Percentiles rank a stretch among this genome's conserved stretches.
Conservation (phyloP, 2,888 invertebrate species). For the Drosophila fungiperda region DNA sequence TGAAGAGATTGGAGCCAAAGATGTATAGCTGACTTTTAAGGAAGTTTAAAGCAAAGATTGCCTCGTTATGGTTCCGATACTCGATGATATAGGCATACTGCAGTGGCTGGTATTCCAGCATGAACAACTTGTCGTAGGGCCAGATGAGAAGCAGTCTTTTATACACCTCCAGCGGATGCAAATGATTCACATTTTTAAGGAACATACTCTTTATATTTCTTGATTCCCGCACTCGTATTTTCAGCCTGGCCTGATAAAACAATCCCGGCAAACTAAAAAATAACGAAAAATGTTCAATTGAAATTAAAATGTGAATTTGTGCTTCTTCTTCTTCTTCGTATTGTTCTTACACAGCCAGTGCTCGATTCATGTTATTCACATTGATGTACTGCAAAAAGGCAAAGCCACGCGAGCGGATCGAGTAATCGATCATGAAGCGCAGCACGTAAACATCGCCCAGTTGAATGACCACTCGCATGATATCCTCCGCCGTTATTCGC, state of each 20-base stretch:
- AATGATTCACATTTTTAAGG: constrained; percentile 24
- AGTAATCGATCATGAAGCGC: constrained; percentile 77
- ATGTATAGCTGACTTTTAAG: constrained; percentile 5
- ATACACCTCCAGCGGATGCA: constrained; percentile 62
- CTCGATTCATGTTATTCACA: constrained; percentile 38
- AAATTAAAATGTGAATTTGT: not conserved
- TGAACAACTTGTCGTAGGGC: constrained; percentile 61
- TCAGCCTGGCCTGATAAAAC: constrained; percentile 27
- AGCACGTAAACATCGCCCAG: constrained; percentile 77
- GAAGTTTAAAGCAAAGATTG: constrained; percentile 64
- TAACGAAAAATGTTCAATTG: not conserved
- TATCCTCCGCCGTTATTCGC: constrained; percentile 36
- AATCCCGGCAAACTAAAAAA: constrained; percentile 53
- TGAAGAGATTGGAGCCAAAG: constrained; percentile 31
- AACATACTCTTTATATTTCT: constrained; percentile 67
- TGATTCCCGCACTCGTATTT: constrained; percentile 61
- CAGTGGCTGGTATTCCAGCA: constrained; percentile 39
- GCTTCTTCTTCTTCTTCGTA: not conserved
- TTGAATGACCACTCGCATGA: constrained; percentile 62
- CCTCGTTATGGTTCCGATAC: constrained; percentile 76
- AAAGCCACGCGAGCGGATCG: constrained; percentile 67
- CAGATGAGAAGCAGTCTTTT: constrained; percentile 47
- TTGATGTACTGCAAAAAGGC: constrained; percentile 81
- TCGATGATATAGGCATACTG: constrained; percentile 65
- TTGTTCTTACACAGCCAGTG: constrained; percentile 57